These are phyloP conservation scores for Cichlasoma orientale DNA, from an alignment of 2,797 vertebrate genomes.

Conservation along the genomic window DNA sequence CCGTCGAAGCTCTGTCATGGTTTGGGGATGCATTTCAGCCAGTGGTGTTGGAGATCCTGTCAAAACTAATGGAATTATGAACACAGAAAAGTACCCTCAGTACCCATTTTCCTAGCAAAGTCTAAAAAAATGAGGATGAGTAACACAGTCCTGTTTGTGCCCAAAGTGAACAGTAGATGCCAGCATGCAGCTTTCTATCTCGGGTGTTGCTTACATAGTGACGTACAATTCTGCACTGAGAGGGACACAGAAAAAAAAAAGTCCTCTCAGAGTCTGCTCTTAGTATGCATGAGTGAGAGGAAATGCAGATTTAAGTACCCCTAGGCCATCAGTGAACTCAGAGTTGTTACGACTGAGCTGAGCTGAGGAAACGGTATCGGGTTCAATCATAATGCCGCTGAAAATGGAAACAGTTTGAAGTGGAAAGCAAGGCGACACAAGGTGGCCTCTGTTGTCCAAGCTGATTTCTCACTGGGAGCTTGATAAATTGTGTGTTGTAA, in stretches of 20 bases:
- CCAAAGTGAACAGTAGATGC: slow-evolving; percentile 55
- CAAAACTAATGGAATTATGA: not conserved
- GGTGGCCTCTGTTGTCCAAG: not conserved
- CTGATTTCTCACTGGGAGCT: not conserved
- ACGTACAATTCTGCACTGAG: not conserved
- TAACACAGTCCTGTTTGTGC: slow-evolving; percentile 8
- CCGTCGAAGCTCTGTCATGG: not conserved
- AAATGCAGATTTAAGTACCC: slow-evolving; percentile 16
- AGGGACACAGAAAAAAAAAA: not conserved
- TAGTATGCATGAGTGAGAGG: slow-evolving; percentile 28
- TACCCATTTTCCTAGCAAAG: not conserved
- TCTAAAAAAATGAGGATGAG: not conserved
- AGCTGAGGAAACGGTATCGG: not conserved
- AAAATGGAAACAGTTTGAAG: slow-evolving; percentile 28
- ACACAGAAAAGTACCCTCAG: not conserved
- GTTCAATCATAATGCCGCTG: slow-evolving; percentile 19
- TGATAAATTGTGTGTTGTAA: not conserved
- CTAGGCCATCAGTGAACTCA: slow-evolving; percentile 13
- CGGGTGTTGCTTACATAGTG: not conserved
- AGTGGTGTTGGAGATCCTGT: not conserved
- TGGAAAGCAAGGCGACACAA: slow-evolving; percentile 10
- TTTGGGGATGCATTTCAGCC: not conserved
- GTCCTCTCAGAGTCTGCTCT: slow-evolving; percentile 22
- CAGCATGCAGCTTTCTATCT: slow-evolving; percentile 41
- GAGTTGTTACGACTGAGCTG: slow-evolving; percentile 1